Percentiles rank a stretch among this genome's conserved stretches.
Conservation (phyloP, 2,113 vertebrate species). For the Nycticebus coucang region DNA sequence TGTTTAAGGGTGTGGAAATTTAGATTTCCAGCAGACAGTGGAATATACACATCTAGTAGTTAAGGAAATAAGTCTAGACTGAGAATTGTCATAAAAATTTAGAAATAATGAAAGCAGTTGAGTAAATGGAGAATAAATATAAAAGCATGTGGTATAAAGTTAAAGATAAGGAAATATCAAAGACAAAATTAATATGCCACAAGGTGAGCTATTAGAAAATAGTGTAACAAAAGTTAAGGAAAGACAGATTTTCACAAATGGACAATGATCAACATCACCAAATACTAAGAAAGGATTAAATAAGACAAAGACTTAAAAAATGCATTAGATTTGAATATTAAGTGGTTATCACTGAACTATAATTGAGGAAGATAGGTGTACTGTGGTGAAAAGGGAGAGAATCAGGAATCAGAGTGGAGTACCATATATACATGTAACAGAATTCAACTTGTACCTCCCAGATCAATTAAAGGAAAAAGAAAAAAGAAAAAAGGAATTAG, state of each 20-base stretch:
- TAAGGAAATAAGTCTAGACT: neutral
- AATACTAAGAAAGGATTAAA: neutral
- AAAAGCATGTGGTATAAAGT: neutral
- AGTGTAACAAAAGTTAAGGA: neutral
- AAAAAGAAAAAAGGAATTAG: neutral
- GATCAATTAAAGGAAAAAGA: too few species aligned
- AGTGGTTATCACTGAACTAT: neutral
- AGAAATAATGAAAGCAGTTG: neutral
- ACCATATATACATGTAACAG: too few species aligned
- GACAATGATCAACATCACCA: neutral
- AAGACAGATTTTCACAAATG: neutral
- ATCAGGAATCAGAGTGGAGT: neutral
- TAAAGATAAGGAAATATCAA: neutral
- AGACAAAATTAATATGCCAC: neutral
- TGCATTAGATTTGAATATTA: neutral
- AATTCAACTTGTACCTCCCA: too few species aligned
- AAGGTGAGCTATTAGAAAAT: neutral
- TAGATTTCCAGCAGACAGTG: neutral
- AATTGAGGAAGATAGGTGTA: neutral
- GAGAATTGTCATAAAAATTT: neutral
- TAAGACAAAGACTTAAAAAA: neutral
- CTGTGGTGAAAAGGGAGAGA: neutral
- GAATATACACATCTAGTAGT: neutral
- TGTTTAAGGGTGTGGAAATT: neutral
- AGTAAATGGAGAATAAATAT: neutral